Evolutionary conservation across 2,888 invertebrate genomes (phyloP).

Genomic region (Thecophora atra): DNA sequence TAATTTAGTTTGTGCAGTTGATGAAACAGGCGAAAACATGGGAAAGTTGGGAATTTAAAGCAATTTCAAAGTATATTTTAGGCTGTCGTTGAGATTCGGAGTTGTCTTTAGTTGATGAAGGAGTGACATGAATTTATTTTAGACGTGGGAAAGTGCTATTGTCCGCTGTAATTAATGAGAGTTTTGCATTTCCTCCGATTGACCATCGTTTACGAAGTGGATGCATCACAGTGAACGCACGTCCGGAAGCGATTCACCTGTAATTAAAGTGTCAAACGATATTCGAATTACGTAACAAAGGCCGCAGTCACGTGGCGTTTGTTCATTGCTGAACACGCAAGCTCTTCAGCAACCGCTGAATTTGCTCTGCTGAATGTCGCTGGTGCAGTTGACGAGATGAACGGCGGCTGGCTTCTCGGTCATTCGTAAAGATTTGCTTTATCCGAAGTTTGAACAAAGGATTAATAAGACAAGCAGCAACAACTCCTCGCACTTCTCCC

Average conservation of each 20-base stretch:
- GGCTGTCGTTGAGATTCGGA: too few relatives aligned
- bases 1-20: too few relatives aligned
- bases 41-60: too few relatives aligned
- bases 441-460: conserved; percentile 10
- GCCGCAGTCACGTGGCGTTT: conserved; percentile 42
- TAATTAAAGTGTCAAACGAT: conserved; percentile 63
- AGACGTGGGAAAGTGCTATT: too few relatives aligned
- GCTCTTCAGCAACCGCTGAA: background rate
- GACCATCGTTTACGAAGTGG: too few relatives aligned
- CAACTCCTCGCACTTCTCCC: background rate
- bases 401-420: background rate
- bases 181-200: too few relatives aligned
- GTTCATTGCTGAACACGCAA: background rate
- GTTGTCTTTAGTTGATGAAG: too few relatives aligned
- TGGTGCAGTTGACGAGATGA: background rate
- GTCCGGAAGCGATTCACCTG: conserved; percentile 59
- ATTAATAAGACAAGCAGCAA: conserved; percentile 3
- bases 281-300: conserved; percentile 42
- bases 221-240: conserved; percentile 42
- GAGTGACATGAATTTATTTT: too few relatives aligned
- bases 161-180: too few relatives aligned
- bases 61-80: too few relatives aligned
- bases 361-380: background rate
- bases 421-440: conserved; percentile 5
- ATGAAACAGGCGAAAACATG: too few relatives aligned